Evolutionary conservation across 2,888 invertebrate genomes (phyloP), one percentile per base, ranked within the genome.

Genomic region (Syrista parreyssii): DNA sequence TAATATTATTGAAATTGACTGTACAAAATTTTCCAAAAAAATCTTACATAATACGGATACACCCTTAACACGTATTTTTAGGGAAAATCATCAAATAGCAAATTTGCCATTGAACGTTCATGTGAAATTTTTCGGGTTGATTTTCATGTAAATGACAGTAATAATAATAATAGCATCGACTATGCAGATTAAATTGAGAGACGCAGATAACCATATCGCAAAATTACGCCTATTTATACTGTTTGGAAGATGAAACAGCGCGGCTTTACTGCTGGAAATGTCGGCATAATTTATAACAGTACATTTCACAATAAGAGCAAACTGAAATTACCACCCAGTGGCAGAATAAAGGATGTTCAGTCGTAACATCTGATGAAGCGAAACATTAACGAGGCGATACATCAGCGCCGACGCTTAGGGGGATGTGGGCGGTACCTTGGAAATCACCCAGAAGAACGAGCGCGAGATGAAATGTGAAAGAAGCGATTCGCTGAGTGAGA

Each of bases 361-460:
- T 89, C 89, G 88, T 89, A 89, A 89, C 88, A 88, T 88, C 89
- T 88, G 89, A 89, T 89, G 89, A 89, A 89, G 82, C 79, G 80
- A 77, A 73, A 32, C 78, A 78, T 78, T 78, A 78, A 78, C 75
- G 75, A 73, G 75, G 55, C 75, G 68, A 78, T 78, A 78, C 75
- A 78, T 78, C 78, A 78, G 78, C 78, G 76, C 75, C 35, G 73
- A 75, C 74, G 76, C 77, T 68, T 72, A 72, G 81, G 82, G 83
- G 83, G 83, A 83, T 79, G 85, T 85, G 83, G 84, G 86, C 84
- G 86, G 84, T 83, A 84, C 86, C 85, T 88, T 87, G 88, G 86
- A 88, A 87, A 88, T 88, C 87, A 84, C 86, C 87, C 88, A 86
- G 87, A 84, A 85, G 81, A 80, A 82, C 80, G 78, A 80, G 80